Base-by-base conservation (phyloP, 1,140 invertebrate genomes). In the Bombus difficillimus region DNA sequence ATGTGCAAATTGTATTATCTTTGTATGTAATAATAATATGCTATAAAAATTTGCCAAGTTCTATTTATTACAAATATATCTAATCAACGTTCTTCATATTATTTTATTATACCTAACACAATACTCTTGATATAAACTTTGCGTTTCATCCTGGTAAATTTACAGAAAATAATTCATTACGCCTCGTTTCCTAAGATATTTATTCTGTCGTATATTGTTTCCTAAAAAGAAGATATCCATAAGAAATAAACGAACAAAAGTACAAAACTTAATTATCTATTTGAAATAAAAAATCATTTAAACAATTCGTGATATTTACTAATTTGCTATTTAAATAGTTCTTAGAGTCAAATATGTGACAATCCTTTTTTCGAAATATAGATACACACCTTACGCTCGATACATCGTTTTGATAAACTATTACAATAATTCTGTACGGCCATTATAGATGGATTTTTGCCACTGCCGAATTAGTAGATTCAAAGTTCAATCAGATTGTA, bases 401-500 rank as follows among this genome's bases (percentile, higher is more conserved):
- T 22, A 64, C 12, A 59, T 22, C 5, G 15, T 39, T n/a, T 41
- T 25, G 59, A 64, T 64, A 64, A 78, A 64, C 37, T 41, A 10
- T 22, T 22, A 53, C 53, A 34, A 76, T 59, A 75, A 53, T 32
- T 71, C 22, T 39, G 53, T 64, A 66, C 25, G 37, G 5, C 25
- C 41, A 41, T 66, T 80, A 53, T 28, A 22, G 22, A n/a, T 34
- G 28, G 47, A 43, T 13, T 78, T 69, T 78, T 43, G 32, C 34
- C 34, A 41, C 39, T 80, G 28, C 12, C 22, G 10, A 34, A 85
- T 72, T n/a, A 62, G 47, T 5, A 71, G 76, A 79, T 79, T n/a
- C 25, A 22, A 43, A 28, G n/a, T 43, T 9, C 10, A 77, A 85
- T 73, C 64, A 85, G 77, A 79, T 85, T 72, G 41, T 25, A 9